Percentiles rank a stretch among this genome's conserved stretches.
Evolutionary conservation across 2,113 vertebrate genomes (phyloP).

Genomic region (Syngnathus floridae): DNA sequence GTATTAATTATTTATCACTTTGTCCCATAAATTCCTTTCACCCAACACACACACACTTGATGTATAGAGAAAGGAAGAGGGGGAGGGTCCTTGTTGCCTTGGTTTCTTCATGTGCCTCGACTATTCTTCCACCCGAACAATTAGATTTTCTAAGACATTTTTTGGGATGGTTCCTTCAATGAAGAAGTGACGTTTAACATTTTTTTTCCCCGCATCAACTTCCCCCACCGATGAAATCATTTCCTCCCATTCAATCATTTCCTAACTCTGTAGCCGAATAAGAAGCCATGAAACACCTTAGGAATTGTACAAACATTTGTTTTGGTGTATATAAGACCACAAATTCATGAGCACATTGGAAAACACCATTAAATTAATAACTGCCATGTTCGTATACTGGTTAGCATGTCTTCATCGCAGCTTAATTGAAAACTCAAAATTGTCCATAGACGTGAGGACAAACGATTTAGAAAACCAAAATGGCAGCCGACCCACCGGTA

Average conservation of each 20-base stretch:
- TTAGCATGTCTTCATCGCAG: neutral
- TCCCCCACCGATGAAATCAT: constrained; percentile 51
- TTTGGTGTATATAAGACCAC: constrained; percentile 31
- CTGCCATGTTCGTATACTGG: neutral
- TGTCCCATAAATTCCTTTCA: constrained; percentile 16
- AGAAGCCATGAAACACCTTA: constrained; percentile 34
- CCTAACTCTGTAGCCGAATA: constrained; percentile 48
- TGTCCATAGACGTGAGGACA: neutral
- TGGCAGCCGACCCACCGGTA: neutral
- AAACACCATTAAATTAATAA: constrained; percentile 27
- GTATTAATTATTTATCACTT: constrained; percentile 2
- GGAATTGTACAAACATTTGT: constrained; percentile 40
- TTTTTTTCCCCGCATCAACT: constrained; percentile 19
- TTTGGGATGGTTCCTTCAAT: constrained; percentile 26
- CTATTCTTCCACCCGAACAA: constrained; percentile 44
- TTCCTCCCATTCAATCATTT: constrained; percentile 58
- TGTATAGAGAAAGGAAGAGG: constrained; percentile 27
- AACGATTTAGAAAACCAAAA: neutral
- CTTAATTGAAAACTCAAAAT: neutral
- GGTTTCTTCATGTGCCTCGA: constrained; percentile 66
- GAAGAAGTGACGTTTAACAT: neutral
- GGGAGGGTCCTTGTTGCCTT: constrained; percentile 55
- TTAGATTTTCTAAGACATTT: constrained; percentile 26
- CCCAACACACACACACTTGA: constrained; percentile 11
- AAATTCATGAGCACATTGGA: constrained; percentile 40